phyloP scores from a whole-genome alignment of 2,797 vertebrate genomes.

The Aulostomus chinensis region DNA sequence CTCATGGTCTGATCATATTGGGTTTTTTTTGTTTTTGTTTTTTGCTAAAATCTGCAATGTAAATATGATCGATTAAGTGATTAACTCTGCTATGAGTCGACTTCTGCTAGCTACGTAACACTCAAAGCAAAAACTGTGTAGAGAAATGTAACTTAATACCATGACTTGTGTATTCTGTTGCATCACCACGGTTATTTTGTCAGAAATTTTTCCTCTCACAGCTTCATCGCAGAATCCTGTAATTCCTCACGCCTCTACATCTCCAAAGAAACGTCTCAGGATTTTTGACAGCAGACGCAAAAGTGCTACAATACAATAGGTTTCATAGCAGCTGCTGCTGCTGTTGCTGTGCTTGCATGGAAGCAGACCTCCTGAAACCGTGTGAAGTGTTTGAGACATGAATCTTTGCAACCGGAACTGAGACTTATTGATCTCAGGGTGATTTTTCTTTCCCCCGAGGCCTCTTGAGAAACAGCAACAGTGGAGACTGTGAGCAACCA shows the following conservation, averaged over 20 bases:
- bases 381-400: conserved; percentile 8
- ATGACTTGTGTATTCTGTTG: conserved; percentile 40
- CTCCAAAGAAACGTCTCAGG: conserved; percentile 3
- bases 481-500: conserved; percentile 10
- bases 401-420: conserved; percentile 22
- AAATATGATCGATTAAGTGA: too few relatives aligned
- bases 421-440: conserved; percentile 34
- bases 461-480: conserved; percentile 12
- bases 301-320: too few relatives aligned
- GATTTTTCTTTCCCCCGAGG: conserved; percentile 21
- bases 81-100: too few relatives aligned
- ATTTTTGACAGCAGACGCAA: conserved; percentile 1
- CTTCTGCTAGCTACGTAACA: too few relatives aligned
- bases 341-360: background rate
- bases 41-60: too few relatives aligned
- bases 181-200: conserved; percentile 7
- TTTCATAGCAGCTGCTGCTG: background rate
- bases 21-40: too few relatives aligned
- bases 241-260: conserved; percentile 1
- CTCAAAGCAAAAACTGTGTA: too few relatives aligned
- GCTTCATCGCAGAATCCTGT: conserved; percentile 4
- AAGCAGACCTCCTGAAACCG: background rate
- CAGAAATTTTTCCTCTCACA: background rate
- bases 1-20: too few relatives aligned
- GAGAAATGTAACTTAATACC: conserved; percentile 41